These are phyloP conservation scores for Dryoscopus gambensis DNA, from an alignment of 2,113 vertebrate genomes.

Conservation along the genomic window DNA sequence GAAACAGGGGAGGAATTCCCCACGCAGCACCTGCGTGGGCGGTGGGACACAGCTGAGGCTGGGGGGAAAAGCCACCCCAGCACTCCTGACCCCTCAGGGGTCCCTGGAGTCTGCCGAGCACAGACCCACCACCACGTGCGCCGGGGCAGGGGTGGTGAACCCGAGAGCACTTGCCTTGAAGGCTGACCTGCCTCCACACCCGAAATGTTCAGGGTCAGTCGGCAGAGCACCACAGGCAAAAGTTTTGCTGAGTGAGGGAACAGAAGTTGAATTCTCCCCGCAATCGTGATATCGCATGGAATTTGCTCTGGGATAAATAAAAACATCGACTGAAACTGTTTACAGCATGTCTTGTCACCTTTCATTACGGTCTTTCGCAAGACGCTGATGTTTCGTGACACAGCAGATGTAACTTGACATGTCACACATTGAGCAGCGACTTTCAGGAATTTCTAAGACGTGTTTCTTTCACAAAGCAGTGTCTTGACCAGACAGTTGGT, in stretches of 20 bases:
- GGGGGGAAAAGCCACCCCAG: not conserved
- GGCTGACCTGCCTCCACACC: not conserved
- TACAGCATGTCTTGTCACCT: constrained; percentile 35
- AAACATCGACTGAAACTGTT: not conserved
- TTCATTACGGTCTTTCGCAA: not conserved
- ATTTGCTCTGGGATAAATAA: constrained; percentile 8
- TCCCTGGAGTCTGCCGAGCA: accelerated
- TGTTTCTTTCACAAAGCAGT: not conserved
- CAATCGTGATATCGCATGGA: not conserved
- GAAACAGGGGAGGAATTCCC: not conserved
- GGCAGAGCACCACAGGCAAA: not conserved
- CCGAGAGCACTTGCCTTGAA: accelerated
- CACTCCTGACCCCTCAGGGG: not conserved
- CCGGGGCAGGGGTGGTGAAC: not conserved
- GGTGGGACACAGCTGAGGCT: not conserved
- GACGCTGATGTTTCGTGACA: not conserved
- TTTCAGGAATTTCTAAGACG: constrained; percentile 1
- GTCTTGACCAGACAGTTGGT: not conserved
- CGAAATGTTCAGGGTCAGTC: not conserved
- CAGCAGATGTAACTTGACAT: constrained; percentile 49
- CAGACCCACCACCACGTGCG: accelerated
- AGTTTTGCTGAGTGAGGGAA: not conserved
- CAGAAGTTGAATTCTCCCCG: not conserved
- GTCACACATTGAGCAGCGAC: constrained; percentile 2
- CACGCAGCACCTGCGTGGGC: accelerated